Evolutionary conservation across 2,797 vertebrate species (phyloP).

Genomic region (Poecilia wingei): DNA sequence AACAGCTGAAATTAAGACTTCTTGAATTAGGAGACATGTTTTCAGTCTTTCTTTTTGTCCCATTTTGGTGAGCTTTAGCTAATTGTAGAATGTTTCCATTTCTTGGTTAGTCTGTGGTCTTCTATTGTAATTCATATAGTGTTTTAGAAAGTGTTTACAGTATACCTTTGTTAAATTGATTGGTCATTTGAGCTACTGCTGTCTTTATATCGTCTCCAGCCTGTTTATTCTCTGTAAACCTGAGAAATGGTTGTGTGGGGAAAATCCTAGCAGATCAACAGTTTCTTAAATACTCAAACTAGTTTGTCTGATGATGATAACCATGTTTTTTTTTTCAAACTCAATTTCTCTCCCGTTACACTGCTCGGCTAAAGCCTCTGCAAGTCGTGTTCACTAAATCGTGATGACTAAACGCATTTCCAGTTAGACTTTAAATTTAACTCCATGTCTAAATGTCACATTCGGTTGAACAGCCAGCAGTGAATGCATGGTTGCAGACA

Average conservation of each 20-base stretch:
- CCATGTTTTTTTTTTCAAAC: neutral
- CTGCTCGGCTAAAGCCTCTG: neutral
- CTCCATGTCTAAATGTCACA: conserved; percentile 4
- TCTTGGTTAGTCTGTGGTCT: neutral
- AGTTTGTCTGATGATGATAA: neutral
- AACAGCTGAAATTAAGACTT: neutral
- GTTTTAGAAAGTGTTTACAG: neutral
- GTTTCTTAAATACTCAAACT: neutral
- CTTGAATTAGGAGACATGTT: neutral
- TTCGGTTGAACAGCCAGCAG: neutral
- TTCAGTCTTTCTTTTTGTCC: neutral
- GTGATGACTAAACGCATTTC: neutral
- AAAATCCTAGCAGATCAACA: neutral
- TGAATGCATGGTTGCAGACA: conserved; percentile 14
- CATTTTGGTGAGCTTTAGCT: neutral
- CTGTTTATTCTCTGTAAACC: neutral
- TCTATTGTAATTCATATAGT: neutral
- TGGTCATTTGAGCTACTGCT: neutral
- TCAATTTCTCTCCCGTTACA: neutral
- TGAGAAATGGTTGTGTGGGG: neutral
- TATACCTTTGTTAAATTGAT: neutral
- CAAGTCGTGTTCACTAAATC: neutral
- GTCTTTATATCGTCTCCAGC: neutral
- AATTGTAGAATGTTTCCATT: neutral
- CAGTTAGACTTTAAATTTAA: conserved; percentile 1